These are phyloP conservation scores for Griposia aprilina DNA, from an alignment of 2,888 invertebrate species.

Conservation along the genomic window DNA sequence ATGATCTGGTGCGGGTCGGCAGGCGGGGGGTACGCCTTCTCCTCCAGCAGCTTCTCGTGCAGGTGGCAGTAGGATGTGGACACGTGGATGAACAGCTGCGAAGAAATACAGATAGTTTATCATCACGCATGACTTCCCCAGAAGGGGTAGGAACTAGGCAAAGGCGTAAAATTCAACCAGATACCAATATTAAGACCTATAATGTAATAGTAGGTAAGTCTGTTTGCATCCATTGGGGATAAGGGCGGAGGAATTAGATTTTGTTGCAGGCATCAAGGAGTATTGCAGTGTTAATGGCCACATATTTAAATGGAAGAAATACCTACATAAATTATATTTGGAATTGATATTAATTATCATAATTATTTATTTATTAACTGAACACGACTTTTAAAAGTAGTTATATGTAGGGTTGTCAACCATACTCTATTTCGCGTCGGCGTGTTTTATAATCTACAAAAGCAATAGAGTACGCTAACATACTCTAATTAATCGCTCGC, in stretches of 20 bases:
- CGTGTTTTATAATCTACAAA: too few relatives aligned
- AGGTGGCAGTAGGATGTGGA: conserved; percentile 98
- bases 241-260: not conserved
- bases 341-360: not conserved
- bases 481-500: too few relatives aligned
- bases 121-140: too few relatives aligned
- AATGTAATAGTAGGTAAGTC: too few relatives aligned
- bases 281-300: not conserved
- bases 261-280: not conserved
- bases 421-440: too few relatives aligned
- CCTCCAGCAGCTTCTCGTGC: conserved; percentile 94
- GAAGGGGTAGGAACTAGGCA: not conserved
- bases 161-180: not conserved
- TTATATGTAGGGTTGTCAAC: too few relatives aligned
- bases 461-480: too few relatives aligned
- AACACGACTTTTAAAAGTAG: not conserved
- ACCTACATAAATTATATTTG: too few relatives aligned
- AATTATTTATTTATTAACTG: not conserved
- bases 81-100: conserved; percentile 93
- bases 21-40: conserved; percentile 96
- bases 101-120: not conserved
- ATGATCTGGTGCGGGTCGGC: conserved; percentile 94
- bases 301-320: not conserved
- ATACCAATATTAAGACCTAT: not conserved
- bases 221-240: not conserved